Percentiles rank a stretch among this genome's conserved stretches.
Conservation (phyloP, 2,113 vertebrate species). For the Cromileptes altivelis region DNA sequence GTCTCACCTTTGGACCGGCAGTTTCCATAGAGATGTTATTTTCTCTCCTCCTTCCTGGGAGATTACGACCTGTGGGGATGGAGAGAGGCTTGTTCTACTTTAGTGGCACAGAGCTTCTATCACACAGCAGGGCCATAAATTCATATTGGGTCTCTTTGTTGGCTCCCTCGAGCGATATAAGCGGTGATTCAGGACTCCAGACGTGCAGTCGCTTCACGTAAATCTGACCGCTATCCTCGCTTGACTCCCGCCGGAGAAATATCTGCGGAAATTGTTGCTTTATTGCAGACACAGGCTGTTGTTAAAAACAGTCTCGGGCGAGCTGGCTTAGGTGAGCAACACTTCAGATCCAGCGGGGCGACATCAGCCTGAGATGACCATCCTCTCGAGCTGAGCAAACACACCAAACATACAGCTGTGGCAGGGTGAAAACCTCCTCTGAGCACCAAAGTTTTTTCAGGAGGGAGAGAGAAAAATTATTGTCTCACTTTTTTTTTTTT, state of each 20-base stretch:
- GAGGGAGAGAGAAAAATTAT: neutral
- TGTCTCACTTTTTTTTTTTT: neutral
- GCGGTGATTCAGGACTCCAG: conserved; percentile 17
- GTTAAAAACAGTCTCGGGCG: conserved; percentile 7
- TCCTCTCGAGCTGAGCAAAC: conserved; percentile 24
- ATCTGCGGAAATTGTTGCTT: neutral
- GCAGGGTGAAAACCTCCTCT: neutral
- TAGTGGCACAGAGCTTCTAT: neutral
- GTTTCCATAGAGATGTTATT: conserved; percentile 70
- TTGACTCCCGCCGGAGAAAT: conserved; percentile 34
- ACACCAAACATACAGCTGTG: neutral
- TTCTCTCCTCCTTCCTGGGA: conserved; percentile 48
- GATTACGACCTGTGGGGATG: conserved; percentile 42
- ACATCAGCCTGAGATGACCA: conserved; percentile 8
- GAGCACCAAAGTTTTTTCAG: neutral
- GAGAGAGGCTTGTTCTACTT: conserved; percentile 10
- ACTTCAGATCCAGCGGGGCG: conserved; percentile 16
- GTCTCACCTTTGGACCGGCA: conserved; percentile 46
- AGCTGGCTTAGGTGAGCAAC: neutral
- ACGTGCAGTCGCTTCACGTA: neutral
- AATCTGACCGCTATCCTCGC: conserved; percentile 27
- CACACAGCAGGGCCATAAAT: conserved; percentile 24
- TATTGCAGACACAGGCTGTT: conserved; percentile 10
- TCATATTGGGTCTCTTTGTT: conserved; percentile 11
- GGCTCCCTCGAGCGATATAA: neutral